These are phyloP conservation scores for Enhydra lutris DNA, from an alignment of 2,113 vertebrate species.

Conservation along the genomic window DNA sequence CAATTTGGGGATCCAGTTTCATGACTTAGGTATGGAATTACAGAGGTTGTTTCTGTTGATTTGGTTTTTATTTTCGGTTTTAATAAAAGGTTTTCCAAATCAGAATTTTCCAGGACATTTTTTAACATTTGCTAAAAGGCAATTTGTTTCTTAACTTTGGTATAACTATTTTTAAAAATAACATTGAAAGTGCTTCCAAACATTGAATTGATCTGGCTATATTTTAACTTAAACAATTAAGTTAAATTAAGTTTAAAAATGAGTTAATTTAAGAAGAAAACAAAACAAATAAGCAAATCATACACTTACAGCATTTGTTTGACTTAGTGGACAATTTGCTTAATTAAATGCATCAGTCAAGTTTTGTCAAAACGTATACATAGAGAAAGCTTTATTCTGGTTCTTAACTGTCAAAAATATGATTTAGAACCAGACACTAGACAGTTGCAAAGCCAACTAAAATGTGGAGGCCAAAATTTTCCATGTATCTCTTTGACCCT, in stretches of 20 bases:
- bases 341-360: slow-evolving; percentile 63
- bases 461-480: not conserved
- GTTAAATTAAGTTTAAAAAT: slow-evolving; percentile 1
- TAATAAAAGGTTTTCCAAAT: not conserved
- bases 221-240: slow-evolving; percentile 12
- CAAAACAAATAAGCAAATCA: slow-evolving; percentile 38
- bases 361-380: slow-evolving; percentile 32
- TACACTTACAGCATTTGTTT: slow-evolving; percentile 11
- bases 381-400: slow-evolving; percentile 40
- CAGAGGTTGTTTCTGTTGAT: not conserved
- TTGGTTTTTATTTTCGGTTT: not conserved
- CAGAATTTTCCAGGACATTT: not conserved
- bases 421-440: not conserved
- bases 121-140: not conserved
- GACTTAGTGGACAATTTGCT: slow-evolving; percentile 50
- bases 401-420: slow-evolving; percentile 43
- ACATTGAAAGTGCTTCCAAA: not conserved
- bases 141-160: not conserved
- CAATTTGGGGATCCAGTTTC: not conserved
- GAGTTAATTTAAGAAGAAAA: slow-evolving; percentile 41
- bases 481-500: not conserved
- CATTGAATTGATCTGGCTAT: not conserved
- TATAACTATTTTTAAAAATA: not conserved
- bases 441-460: slow-evolving; percentile 19
- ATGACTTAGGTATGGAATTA: not conserved